A percentile compares a stretch with the other conserved stretches of the same genome.
phyloP scores from a whole-genome alignment of 1,140 invertebrate genomes.

The Papilio polytes region DNA sequence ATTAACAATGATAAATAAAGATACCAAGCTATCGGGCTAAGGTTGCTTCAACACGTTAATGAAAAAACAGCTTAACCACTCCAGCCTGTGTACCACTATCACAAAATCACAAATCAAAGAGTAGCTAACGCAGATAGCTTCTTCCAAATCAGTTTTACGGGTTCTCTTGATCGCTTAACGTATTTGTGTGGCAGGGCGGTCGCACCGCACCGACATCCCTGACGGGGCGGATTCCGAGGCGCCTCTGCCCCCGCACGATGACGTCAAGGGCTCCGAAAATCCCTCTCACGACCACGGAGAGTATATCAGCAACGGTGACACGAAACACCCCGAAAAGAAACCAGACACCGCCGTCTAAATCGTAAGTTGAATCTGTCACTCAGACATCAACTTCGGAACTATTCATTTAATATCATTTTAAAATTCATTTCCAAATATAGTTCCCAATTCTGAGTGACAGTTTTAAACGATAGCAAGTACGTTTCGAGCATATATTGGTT shows the following conservation, averaged over 20 bases:
- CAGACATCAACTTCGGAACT: slow-evolving; percentile 18
- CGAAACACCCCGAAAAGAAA: slow-evolving; percentile 84
- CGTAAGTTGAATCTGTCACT: slow-evolving; percentile 55
- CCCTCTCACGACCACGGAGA: slow-evolving; percentile 84
- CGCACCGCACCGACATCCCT: slow-evolving; percentile 85
- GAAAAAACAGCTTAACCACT: slow-evolving; percentile 8
- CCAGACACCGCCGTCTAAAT: slow-evolving; percentile 85
- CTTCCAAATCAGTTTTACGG: slow-evolving; percentile 11
- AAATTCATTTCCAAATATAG: slow-evolving; percentile 4
- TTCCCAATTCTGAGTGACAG: slow-evolving; percentile 32
- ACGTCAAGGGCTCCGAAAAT: slow-evolving; percentile 83
- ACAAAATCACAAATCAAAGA: slow-evolving; percentile 6
- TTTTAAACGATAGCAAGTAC: slow-evolving; percentile 32
- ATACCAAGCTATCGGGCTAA: neutral
- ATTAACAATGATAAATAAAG: neutral
- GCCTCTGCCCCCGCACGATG: slow-evolving; percentile 78
- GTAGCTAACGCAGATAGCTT: slow-evolving; percentile 28
- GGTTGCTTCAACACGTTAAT: neutral
- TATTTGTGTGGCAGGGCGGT: slow-evolving; percentile 83
- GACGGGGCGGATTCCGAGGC: slow-evolving; percentile 81
- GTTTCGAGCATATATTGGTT: slow-evolving; percentile 30
- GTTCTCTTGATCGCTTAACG: slow-evolving; percentile 75
- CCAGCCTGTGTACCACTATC: neutral
- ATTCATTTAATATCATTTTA: slow-evolving; percentile 17
- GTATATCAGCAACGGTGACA: slow-evolving; percentile 85